Base-by-base conservation (phyloP, 2,113 vertebrate genomes). In the Phodopus roborovskii region DNA sequence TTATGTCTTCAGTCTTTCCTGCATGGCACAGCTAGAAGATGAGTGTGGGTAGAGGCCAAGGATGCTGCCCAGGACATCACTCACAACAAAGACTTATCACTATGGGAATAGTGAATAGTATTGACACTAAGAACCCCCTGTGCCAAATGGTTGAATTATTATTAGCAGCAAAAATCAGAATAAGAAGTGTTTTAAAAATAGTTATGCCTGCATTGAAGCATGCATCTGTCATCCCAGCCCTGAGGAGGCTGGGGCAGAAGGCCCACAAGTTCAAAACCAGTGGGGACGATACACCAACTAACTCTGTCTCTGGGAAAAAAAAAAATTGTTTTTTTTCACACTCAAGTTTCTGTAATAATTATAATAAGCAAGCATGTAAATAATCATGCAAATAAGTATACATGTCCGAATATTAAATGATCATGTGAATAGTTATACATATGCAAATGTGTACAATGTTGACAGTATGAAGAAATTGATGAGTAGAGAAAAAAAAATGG, bases 161-260 rank as follows among this genome's bases (percentile, higher is more conserved):
- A 73, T 73, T 30, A 45, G 58, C 3, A 56, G 30, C 26, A 92
- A 62, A 48, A 78, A 86, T 74, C 3, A 58, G 87, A 78, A 64
- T 28, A 77, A 78, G 79, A 92, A 90, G 85, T 73, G 45, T 82
- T 95, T 74, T n/a, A 30, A n/a, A 83, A 78, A 73, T 60, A 86
- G n/a, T 56, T 75, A 28, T 73, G 70, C 36, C n/a, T 39, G 50
- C 22, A 30, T 12, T 13, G 53, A 45, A 53, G 28, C 10, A 3
- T 22, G 15, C 9, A 9, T 58, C n/a, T 75, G 17, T 45, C 5
- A 33, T 33, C n/a, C n/a, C 50, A 45, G n/a, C 3, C 4, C 70
- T 33, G 26, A 58, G 53, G 24, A 60, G 16, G 87, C 4, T 19
- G 39, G 30, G 28, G 39, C 16, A 28, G 70, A 24, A 60, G 56